A percentile compares a stretch with the other conserved stretches of the same genome.
Conservation (phyloP, 2,888 invertebrate genomes). For the Papilio demoleus region DNA sequence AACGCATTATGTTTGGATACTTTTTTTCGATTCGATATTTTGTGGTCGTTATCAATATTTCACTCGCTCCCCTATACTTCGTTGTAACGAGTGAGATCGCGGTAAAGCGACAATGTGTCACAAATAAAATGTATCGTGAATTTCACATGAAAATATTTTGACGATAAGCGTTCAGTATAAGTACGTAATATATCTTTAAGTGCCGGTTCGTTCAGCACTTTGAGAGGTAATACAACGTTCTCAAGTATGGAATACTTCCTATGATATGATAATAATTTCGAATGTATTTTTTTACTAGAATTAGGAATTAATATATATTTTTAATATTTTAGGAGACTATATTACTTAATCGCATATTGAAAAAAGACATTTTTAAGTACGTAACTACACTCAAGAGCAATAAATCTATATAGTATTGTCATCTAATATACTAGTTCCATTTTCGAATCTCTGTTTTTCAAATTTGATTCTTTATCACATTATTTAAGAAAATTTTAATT, state of each 20-base stretch:
- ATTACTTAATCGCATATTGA: no score
- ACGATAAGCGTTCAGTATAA: conserved; percentile 31
- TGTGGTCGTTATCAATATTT: neutral
- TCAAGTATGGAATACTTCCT: neutral
- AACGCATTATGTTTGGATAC: no score
- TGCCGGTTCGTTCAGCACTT: conserved; percentile 25
- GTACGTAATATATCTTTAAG: conserved; percentile 34
- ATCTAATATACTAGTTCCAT: no score
- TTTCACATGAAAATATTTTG: conserved; percentile 33
- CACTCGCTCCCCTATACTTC: neutral
- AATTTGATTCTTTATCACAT: no score
- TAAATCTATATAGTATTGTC: no score
- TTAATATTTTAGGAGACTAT: no score
- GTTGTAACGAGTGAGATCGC: conserved; percentile 1
- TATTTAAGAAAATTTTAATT: no score
- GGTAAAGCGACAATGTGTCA: conserved; percentile 20
- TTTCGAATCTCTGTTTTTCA: no score
- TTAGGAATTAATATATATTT: neutral
- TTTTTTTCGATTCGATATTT: no score
- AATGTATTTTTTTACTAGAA: neutral
- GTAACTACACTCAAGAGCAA: no score
- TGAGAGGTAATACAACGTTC: neutral
- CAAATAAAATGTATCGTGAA: conserved; percentile 35
- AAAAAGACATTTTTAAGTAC: no score
- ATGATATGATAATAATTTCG: neutral